A percentile compares a stretch with the other conserved stretches of the same genome.
Conservation (phyloP, 2,797 vertebrate species). For the Clarias platycephalus region DNA sequence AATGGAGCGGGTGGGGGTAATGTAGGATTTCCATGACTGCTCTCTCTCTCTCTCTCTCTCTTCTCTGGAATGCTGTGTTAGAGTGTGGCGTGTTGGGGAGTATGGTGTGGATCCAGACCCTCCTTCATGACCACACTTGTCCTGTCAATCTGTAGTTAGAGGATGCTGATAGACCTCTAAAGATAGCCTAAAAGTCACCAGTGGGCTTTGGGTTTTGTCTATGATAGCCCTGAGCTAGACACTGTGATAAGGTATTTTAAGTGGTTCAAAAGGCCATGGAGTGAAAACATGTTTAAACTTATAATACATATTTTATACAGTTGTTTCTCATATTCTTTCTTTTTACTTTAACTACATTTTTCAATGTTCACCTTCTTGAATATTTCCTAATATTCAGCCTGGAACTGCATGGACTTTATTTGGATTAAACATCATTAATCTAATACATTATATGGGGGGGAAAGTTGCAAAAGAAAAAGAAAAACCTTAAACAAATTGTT, state of each 20-base stretch:
- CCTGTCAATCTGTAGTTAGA: conserved; percentile 73
- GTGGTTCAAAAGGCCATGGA: neutral
- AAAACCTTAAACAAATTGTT: neutral
- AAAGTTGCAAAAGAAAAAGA: neutral
- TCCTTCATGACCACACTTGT: conserved; percentile 72
- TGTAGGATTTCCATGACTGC: conserved; percentile 33
- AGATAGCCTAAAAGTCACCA: conserved; percentile 68
- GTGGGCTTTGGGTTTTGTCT: conserved; percentile 50
- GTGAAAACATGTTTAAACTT: neutral
- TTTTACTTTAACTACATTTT: neutral
- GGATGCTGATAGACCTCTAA: conserved; percentile 73
- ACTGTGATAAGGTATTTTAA: neutral
- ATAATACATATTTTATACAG: neutral
- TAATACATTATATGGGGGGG: neutral
- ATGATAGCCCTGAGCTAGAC: conserved; percentile 35
- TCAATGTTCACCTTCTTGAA: neutral
- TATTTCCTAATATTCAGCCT: neutral
- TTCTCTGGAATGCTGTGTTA: conserved; percentile 66
- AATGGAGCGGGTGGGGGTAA: conserved; percentile 27
- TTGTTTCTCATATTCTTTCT: neutral
- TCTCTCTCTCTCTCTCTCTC: conserved; percentile 15
- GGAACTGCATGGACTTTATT: neutral
- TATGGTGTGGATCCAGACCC: conserved; percentile 54
- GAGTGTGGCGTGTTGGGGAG: conserved; percentile 53
- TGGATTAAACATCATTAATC: neutral